These are phyloP conservation scores for Typhlichthys subterraneus DNA, from an alignment of 2,797 vertebrate genomes.

Conservation along the genomic window DNA sequence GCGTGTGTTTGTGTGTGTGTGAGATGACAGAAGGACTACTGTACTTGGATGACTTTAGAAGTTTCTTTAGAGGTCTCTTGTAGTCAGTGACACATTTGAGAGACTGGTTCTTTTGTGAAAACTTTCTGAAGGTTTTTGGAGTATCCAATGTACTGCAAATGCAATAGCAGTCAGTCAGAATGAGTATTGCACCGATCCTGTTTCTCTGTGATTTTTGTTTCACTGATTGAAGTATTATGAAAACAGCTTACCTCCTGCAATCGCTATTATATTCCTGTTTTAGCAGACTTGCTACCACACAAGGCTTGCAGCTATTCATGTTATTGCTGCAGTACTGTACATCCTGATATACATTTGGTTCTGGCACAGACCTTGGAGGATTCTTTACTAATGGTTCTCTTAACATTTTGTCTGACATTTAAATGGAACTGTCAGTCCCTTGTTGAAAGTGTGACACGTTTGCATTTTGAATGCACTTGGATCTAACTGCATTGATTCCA, in stretches of 20 bases:
- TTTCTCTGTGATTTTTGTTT: too few relatives aligned
- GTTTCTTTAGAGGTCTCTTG: not conserved
- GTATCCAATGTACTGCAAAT: not conserved
- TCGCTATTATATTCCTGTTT: not conserved
- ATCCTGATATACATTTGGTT: not conserved
- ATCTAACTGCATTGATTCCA: conserved; percentile 1
- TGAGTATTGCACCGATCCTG: not conserved
- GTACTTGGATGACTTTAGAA: conserved; percentile 53
- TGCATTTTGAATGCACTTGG: not conserved
- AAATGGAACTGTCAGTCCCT: conserved; percentile 4
- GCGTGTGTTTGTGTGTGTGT: conserved; percentile 14
- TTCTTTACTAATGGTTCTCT: conserved; percentile 13
- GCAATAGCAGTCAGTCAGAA: conserved; percentile 34
- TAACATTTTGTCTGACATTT: not conserved
- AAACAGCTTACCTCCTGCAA: too few relatives aligned
- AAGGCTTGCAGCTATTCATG: conserved; percentile 11
- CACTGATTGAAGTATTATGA: too few relatives aligned
- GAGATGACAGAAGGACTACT: conserved; percentile 43
- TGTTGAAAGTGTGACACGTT: conserved; percentile 1
- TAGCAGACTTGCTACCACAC: conserved; percentile 4
- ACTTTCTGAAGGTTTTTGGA: not conserved
- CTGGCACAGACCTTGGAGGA: conserved; percentile 11
- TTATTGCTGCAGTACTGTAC: not conserved
- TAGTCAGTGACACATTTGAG: not conserved
- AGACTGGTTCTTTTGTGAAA: not conserved